Evolutionary conservation across 2,888 invertebrate genomes (phyloP), one percentile per base, ranked within the genome.

Genomic region (Pheosia tremula): DNA sequence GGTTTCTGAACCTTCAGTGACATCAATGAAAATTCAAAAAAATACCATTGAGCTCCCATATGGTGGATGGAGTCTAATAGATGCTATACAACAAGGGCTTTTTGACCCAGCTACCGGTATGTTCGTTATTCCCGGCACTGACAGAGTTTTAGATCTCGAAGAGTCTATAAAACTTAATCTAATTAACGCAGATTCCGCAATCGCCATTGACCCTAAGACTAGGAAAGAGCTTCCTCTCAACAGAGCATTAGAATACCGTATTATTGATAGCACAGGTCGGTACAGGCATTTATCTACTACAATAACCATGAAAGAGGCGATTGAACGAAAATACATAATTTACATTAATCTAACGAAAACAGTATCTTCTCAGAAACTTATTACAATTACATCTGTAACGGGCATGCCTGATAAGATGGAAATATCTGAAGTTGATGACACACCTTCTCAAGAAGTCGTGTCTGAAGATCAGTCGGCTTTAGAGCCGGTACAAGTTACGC

Each of bases 91-190:
- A 52, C 96, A 96, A 81, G 96, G 96, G 60, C 87, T 98, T 4
- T 97, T 98, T 75, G 97, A 99, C 86, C 96, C 98, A 1, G 92
- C 95, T 0, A 96, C 95, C 0, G 99, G 99, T 3, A 90, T 97
- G 47, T 98, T 99, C 77, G 95, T 96, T 13, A 97, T 99, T 69
- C 97, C 97, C 3, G 97, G 97, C 11, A 98, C 98, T 6, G 98
- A 98, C 83, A 94, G 97, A 72, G 91, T 97, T 60, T 95, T 98
- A 55, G 96, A 97, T 64, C 96, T 99, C 73, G 96, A 97, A 84
- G 98, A 98, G 86, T 98, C 98, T 74, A 94, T 99, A 54, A 96
- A 96, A 77, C 94, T 98, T 65, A 96, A 97, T 81, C 96, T 99
- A 38, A 97, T 99, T 56, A 97, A 98, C 88, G 95, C 97, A 13